phyloP scores from a whole-genome alignment of 2,113 vertebrate species.

The Mesoclemmys tuberculata region DNA sequence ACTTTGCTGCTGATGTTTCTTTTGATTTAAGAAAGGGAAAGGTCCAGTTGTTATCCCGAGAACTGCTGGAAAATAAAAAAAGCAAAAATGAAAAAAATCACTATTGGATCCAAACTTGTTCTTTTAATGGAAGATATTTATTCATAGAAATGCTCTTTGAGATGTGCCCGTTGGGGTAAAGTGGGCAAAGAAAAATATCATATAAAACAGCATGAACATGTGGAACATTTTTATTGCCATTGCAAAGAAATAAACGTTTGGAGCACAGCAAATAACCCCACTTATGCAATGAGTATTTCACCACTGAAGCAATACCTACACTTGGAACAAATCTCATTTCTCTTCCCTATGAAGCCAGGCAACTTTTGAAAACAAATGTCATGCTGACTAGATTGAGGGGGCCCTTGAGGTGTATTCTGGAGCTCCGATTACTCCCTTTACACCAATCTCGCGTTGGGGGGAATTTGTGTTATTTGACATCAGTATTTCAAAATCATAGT shows the following conservation, averaged over 20 bases:
- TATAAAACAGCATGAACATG: neutral
- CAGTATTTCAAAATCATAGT: too few relatives aligned
- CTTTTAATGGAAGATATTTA: neutral
- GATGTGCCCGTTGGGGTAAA: neutral
- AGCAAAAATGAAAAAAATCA: neutral
- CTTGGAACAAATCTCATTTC: neutral
- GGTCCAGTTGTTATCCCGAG: neutral
- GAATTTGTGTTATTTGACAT: too few relatives aligned
- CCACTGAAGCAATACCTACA: neutral
- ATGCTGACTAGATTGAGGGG: too few relatives aligned
- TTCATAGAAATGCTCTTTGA: neutral
- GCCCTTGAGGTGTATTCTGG: too few relatives aligned
- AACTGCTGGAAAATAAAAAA: neutral
- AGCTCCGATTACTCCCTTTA: too few relatives aligned
- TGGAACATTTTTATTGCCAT: neutral
- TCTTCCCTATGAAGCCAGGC: neutral
- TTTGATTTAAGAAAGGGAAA: neutral
- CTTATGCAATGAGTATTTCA: neutral
- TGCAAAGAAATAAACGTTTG: neutral
- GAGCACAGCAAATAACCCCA: neutral
- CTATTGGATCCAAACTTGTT: neutral
- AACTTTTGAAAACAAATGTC: neutral
- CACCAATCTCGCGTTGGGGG: too few relatives aligned
- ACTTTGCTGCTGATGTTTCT: neutral
- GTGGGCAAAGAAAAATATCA: neutral